Evolutionary conservation across 2,113 vertebrate genomes (phyloP).

Genomic region (Spea bombifrons): DNA sequence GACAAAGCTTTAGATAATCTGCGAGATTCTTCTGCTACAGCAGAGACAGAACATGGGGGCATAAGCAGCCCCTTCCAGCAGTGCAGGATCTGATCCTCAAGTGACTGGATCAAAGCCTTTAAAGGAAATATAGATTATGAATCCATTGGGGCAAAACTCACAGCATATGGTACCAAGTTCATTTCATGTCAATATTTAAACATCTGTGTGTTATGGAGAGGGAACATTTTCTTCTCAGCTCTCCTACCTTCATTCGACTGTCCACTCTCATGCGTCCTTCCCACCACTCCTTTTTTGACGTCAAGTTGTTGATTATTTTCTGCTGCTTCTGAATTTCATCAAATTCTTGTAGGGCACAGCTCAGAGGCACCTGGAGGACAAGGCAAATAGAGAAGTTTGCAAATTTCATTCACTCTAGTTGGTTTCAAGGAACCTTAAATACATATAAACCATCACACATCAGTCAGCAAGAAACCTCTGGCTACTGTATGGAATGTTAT

Average conservation of each 20-base stretch:
- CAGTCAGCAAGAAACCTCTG: too few relatives aligned
- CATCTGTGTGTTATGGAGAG: not conserved
- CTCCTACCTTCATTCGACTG: conserved; percentile 73
- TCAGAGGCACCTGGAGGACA: conserved; percentile 64
- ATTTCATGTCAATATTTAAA: not conserved
- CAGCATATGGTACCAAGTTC: not conserved
- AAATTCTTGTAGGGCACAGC: conserved; percentile 70
- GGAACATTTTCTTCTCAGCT: too few relatives aligned
- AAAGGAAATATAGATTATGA: not conserved
- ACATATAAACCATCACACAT: too few relatives aligned
- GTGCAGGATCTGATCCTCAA: conserved; percentile 72
- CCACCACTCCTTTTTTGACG: conserved; percentile 86
- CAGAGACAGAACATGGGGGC: conserved; percentile 57
- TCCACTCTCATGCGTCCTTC: conserved; percentile 74
- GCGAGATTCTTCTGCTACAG: conserved; percentile 58
- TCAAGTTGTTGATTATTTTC: conserved; percentile 73
- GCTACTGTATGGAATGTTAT: too few relatives aligned
- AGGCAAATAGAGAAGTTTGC: not conserved
- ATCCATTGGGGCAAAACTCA: not conserved
- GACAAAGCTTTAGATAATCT: conserved; percentile 57
- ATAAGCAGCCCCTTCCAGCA: conserved; percentile 79
- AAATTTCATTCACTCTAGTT: too few relatives aligned
- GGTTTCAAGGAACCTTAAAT: too few relatives aligned
- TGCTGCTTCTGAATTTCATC: conserved; percentile 79
- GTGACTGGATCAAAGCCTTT: conserved; percentile 71